Percentiles rank a stretch among this genome's conserved stretches.
Evolutionary conservation across 2,888 invertebrate species (phyloP).

Genomic region (Dryobota labecula): DNA sequence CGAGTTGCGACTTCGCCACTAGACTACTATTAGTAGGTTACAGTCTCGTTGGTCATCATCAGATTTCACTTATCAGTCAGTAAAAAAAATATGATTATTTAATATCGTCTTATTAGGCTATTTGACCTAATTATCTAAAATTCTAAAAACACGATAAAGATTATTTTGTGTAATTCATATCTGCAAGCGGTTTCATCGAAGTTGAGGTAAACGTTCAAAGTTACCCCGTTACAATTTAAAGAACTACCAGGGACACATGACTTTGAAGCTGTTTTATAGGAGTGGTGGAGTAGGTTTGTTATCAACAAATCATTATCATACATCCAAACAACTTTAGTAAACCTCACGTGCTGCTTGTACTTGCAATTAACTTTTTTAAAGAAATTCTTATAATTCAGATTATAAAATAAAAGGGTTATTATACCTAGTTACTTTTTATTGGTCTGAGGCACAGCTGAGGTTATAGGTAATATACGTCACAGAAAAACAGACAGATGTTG

Average conservation of each 20-base stretch:
- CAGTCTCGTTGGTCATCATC: background rate
- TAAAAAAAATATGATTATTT: background rate
- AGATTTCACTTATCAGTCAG: background rate
- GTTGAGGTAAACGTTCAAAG: constrained; percentile 6
- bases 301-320: background rate
- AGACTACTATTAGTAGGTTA: background rate
- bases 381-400: too few species aligned
- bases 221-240: constrained; percentile 22
- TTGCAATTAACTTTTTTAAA: background rate
- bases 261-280: background rate
- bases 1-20: background rate
- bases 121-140: background rate
- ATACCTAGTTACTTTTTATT: too few species aligned
- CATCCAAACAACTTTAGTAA: background rate
- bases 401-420: too few species aligned
- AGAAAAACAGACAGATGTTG: background rate
- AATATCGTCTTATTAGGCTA: background rate
- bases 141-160: too few species aligned
- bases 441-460: too few species aligned
- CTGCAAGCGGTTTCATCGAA: background rate
- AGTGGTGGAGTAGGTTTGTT: background rate
- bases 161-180: background rate
- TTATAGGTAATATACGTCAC: too few species aligned
- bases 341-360: background rate
- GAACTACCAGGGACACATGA: constrained; percentile 22